Conservation (phyloP, 2,797 vertebrate species). For the Eulemur coronatus region DNA sequence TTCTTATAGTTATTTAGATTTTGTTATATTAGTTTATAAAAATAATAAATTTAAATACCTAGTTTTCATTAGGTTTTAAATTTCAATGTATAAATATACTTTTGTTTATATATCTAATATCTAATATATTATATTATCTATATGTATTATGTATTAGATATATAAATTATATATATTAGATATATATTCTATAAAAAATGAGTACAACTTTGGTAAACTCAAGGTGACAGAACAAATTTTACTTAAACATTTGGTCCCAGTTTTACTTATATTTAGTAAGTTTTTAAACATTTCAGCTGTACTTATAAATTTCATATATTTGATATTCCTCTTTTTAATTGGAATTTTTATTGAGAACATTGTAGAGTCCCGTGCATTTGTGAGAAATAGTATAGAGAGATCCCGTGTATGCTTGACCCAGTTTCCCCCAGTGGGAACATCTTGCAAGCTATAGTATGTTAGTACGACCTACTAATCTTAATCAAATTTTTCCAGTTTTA, state of each 20-base stretch:
- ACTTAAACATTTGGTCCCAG: neutral
- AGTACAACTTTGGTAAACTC: neutral
- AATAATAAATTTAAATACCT: neutral
- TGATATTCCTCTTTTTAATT: neutral
- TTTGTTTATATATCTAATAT: neutral
- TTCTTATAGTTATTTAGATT: conserved; percentile 8
- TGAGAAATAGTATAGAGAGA: neutral
- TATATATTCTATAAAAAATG: neutral
- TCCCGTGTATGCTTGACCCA: neutral
- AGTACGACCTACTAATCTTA: neutral
- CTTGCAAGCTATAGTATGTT: neutral
- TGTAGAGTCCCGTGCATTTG: neutral
- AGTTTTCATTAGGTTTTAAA: neutral
- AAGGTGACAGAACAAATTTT: neutral
- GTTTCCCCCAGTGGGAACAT: neutral
- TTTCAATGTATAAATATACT: neutral
- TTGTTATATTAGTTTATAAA: conserved; percentile 20
- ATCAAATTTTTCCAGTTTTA: neutral
- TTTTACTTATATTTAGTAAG: neutral
- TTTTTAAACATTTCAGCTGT: neutral
- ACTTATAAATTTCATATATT: neutral
- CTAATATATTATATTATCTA: too few species aligned
- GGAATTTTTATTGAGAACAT: neutral
- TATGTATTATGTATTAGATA: too few species aligned
- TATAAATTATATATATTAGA: too few species aligned